Evolutionary conservation across 2,113 vertebrate species (phyloP).

Genomic region (Paradoxurus hermaphroditus): DNA sequence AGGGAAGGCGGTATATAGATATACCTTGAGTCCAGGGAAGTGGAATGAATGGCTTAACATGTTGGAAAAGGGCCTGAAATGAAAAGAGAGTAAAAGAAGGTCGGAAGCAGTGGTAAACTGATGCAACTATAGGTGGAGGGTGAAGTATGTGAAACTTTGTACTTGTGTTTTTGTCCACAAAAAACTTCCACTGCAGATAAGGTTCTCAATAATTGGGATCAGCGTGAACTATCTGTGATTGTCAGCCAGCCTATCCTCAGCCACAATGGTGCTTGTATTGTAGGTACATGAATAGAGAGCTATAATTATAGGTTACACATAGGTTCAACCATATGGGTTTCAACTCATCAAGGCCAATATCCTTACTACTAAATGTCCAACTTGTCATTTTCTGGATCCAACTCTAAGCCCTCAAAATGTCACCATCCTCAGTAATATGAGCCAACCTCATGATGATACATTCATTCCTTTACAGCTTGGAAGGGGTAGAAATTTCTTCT

Average conservation of each 20-base stretch:
- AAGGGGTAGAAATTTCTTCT: background rate
- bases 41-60: background rate
- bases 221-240: background rate
- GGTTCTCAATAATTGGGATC: background rate
- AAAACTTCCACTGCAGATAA: background rate
- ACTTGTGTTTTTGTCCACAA: background rate
- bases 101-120: background rate
- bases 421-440: background rate
- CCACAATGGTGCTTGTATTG: background rate
- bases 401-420: background rate
- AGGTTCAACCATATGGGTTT: background rate
- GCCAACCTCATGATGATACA: background rate
- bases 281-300: background rate
- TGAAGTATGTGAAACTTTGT: background rate
- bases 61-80: background rate
- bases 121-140: background rate
- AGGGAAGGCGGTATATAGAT: background rate
- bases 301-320: background rate
- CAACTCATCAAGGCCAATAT: background rate
- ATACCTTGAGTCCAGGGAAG: background rate
- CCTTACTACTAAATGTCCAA: background rate
- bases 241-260: background rate
- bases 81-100: background rate
- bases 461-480: background rate
- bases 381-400: background rate